phyloP scores from a whole-genome alignment of 1,140 invertebrate species.

The Araneus ventricosus region DNA sequence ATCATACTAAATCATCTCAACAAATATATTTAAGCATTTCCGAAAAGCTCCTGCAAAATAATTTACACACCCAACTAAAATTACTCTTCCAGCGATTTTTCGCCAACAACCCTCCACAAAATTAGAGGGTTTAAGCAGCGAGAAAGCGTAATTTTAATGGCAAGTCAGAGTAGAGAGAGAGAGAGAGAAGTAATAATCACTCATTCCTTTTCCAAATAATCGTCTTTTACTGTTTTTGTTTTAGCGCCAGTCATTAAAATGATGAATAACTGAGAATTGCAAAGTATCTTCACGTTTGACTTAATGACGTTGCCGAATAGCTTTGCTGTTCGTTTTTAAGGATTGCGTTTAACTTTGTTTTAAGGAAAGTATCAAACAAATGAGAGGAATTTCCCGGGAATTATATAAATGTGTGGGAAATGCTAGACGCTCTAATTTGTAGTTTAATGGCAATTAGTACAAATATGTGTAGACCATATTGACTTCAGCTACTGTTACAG shows the following conservation, averaged over 20 bases:
- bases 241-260: conserved; percentile 57
- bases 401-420: neutral
- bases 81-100: conserved; percentile 41
- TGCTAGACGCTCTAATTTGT: neutral
- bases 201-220: conserved; percentile 68
- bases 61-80: conserved; percentile 48
- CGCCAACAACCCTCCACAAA: neutral
- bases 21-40: conserved; percentile 37
- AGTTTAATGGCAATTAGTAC: too few relatives aligned
- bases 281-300: conserved; percentile 67
- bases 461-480: too few relatives aligned
- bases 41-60: conserved; percentile 7
- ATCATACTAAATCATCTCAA: conserved; percentile 24
- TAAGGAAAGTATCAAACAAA: neutral
- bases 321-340: neutral
- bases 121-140: conserved; percentile 26
- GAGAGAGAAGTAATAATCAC: conserved; percentile 52
- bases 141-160: conserved; percentile 59
- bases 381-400: neutral
- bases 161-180: conserved; percentile 49
- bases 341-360: conserved; percentile 15
- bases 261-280: conserved; percentile 53
- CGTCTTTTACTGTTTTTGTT: conserved; percentile 53
- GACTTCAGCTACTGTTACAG: too few relatives aligned
- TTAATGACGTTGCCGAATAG: conserved; percentile 32